Percentiles rank a stretch among this genome's conserved stretches.
Evolutionary conservation across 1,140 invertebrate genomes (phyloP).

Genomic region (Drosophila lacteicornis): DNA sequence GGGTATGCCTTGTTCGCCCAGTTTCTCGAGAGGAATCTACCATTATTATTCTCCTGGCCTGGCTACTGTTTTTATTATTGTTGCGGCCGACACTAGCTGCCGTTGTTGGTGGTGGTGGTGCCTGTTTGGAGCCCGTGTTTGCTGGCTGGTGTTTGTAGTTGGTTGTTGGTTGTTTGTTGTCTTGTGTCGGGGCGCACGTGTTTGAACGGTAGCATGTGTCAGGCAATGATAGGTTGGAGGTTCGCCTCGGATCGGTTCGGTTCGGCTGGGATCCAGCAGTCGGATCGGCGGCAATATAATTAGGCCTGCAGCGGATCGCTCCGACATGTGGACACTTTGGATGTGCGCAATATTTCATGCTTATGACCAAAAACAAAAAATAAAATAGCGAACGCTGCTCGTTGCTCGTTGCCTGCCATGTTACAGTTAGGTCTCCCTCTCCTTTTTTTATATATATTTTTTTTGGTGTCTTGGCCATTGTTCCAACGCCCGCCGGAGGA

Average conservation of each 20-base stretch:
- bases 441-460: background rate
- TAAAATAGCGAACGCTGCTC: slow-evolving; percentile 3
- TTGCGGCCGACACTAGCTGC: slow-evolving; percentile 17
- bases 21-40: background rate
- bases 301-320: slow-evolving; percentile 73
- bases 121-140: slow-evolving; percentile 14
- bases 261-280: slow-evolving; percentile 2
- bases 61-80: slow-evolving; percentile 30
- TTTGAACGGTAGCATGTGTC: slow-evolving; percentile 72
- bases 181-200: slow-evolving; percentile 56
- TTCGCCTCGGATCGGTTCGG: slow-evolving; percentile 18
- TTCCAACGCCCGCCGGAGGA: slow-evolving; percentile 51
- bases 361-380: slow-evolving; percentile 63
- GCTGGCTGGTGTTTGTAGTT: slow-evolving; percentile 18
- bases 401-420: slow-evolving; percentile 62
- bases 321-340: slow-evolving; percentile 62
- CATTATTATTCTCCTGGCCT: slow-evolving; percentile 30
- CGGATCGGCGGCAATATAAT: slow-evolving; percentile 73
- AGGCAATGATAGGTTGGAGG: slow-evolving; percentile 69
- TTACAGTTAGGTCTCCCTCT: slow-evolving; percentile 74
- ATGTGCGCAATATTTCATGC: slow-evolving; percentile 83
- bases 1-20: slow-evolving; percentile 20
- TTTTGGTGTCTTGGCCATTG: slow-evolving; percentile 32
- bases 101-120: slow-evolving; percentile 19
- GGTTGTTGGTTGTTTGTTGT: slow-evolving; percentile 30